phyloP scores from a whole-genome alignment of 2,888 invertebrate genomes.

The Eugnorisma glareosa region DNA sequence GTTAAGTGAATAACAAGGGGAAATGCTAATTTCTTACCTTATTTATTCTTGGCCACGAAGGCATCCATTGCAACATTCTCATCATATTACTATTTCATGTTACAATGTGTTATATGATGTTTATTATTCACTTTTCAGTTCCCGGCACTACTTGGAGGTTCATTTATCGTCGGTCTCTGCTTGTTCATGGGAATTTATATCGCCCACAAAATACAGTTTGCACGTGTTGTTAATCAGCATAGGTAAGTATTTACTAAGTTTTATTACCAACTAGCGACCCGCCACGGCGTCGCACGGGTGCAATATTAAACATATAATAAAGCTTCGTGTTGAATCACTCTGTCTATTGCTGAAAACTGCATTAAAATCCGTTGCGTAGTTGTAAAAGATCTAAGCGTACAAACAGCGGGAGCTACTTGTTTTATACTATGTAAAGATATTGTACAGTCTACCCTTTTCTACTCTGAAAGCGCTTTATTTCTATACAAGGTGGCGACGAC shows the following conservation, averaged over 20 bases:
- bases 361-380: no score
- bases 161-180: conserved; percentile 71
- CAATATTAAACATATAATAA: no score
- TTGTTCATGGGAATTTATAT: conserved; percentile 72
- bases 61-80: neutral
- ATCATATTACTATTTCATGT: neutral
- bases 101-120: neutral
- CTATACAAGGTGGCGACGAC: neutral
- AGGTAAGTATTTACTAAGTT: conserved; percentile 44
- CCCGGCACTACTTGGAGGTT: conserved; percentile 70
- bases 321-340: no score
- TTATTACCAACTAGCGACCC: no score
- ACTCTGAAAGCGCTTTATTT: neutral
- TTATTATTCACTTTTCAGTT: conserved; percentile 70
- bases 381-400: no score
- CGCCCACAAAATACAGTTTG: conserved; percentile 72
- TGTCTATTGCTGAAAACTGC: no score
- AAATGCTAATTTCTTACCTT: neutral
- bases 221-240: conserved; percentile 60
- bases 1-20: no score
- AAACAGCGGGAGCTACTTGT: no score
- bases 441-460: neutral
- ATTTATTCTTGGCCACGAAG: neutral
- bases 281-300: no score
- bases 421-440: no score